phyloP scores from a whole-genome alignment of 1,140 invertebrate genomes.

The Drosophila equinoxialis region DNA sequence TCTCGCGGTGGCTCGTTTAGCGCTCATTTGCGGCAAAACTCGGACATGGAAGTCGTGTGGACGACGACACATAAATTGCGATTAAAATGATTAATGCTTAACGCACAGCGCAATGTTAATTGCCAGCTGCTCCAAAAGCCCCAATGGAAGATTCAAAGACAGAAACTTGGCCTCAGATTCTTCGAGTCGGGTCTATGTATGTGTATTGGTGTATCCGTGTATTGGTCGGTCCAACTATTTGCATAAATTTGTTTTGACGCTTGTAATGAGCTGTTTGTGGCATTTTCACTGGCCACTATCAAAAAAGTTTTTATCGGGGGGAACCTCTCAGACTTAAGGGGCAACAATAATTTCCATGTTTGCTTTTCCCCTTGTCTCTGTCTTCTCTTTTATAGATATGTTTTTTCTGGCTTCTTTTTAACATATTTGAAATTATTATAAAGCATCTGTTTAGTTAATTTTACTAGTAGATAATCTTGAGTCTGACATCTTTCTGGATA shows the following conservation, averaged over 20 bases:
- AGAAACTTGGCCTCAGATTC: constrained; percentile 18
- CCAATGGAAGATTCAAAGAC: constrained; percentile 26
- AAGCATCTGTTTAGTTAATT: constrained; percentile 33
- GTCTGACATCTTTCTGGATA: constrained; percentile 49
- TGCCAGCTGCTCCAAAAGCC: constrained; percentile 57
- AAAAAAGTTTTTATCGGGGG: constrained; percentile 64
- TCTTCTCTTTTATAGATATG: constrained; percentile 21
- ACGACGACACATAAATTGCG: constrained; percentile 79
- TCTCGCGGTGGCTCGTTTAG: constrained; percentile 50
- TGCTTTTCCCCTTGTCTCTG: constrained; percentile 57
- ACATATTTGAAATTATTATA: constrained; percentile 78
- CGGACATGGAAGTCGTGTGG: constrained; percentile 56
- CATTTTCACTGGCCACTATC: constrained; percentile 73
- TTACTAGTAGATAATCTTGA: constrained; percentile 44
- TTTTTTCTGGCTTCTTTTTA: constrained; percentile 32
- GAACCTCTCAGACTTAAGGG: constrained; percentile 24
- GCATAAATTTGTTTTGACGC: constrained; percentile 81
- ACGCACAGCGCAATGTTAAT: constrained; percentile 80
- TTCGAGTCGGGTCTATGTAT: constrained; percentile 12
- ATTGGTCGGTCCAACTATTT: constrained; percentile 49
- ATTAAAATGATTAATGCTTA: constrained; percentile 82
- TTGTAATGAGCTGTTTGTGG: constrained; percentile 81
- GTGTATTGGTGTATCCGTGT: neutral
- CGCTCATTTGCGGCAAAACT: constrained; percentile 66
- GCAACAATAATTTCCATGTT: constrained; percentile 78